Conservation (phyloP, 2,888 invertebrate species). For the Oegoconia quadripuncta region DNA sequence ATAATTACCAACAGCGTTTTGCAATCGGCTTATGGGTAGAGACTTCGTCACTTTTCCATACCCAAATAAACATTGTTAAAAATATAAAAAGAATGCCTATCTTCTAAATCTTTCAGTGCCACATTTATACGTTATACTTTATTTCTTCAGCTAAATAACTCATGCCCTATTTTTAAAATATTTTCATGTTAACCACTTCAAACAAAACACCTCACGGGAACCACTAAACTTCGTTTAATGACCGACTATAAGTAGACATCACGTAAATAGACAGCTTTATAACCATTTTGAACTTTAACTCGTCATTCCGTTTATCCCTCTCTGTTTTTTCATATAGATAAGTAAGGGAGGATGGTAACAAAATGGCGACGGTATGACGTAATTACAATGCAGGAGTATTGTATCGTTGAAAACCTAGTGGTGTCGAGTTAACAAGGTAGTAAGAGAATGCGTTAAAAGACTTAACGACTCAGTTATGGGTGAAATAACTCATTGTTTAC, state of each 20-base stretch:
- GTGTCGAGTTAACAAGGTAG: conserved; percentile 35
- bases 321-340: conserved; percentile 25
- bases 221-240: conserved; percentile 25
- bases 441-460: conserved; percentile 36
- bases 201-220: conserved; percentile 22
- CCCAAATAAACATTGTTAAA: no score
- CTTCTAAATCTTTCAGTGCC: no score
- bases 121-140: no score
- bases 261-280: conserved; percentile 49
- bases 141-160: no score
- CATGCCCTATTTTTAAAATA: conserved; percentile 19
- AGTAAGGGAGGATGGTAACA: conserved; percentile 36
- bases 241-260: conserved; percentile 36
- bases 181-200: conserved; percentile 26
- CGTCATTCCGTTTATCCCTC: conserved; percentile 21
- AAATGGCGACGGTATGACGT: conserved; percentile 34
- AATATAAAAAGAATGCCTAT: no score
- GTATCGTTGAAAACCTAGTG: conserved; percentile 28
- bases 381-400: conserved; percentile 20
- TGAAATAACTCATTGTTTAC: conserved; percentile 34
- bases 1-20: no score
- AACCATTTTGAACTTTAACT: conserved; percentile 35
- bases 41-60: no score
- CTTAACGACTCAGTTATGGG: conserved; percentile 31
- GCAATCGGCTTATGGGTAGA: no score